These are phyloP conservation scores for Toxonevra muliebris DNA, from an alignment of 2,888 invertebrate genomes.

Conservation along the genomic window DNA sequence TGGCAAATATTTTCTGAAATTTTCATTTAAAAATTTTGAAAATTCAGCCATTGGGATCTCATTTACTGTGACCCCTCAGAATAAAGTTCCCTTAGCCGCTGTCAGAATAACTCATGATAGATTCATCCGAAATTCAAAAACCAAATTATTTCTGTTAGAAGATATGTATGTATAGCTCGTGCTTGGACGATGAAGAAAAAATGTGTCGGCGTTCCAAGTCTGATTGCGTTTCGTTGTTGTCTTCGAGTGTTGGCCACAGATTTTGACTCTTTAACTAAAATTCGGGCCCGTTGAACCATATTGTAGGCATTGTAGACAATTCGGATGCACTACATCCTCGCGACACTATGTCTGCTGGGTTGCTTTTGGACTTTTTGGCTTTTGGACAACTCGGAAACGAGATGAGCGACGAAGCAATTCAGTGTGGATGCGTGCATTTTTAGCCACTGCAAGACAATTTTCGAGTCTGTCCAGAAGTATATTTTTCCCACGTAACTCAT, in stretches of 20 bases:
- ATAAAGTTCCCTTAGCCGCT: too few relatives aligned
- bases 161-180: too few relatives aligned
- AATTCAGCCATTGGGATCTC: too few relatives aligned
- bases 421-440: constrained; percentile 11
- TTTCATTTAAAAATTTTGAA: too few relatives aligned
- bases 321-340: constrained; percentile 4
- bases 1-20: too few relatives aligned
- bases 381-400: too few relatives aligned
- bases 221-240: not conserved
- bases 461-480: constrained; percentile 24
- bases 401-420: constrained; percentile 19
- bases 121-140: too few relatives aligned
- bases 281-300: constrained; percentile 15
- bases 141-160: too few relatives aligned
- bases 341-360: constrained; percentile 17
- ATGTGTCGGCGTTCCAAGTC: constrained; percentile 5
- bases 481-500: not conserved
- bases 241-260: not conserved
- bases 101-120: too few relatives aligned
- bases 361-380: too few relatives aligned
- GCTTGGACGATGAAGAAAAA: too few relatives aligned
- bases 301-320: not conserved
- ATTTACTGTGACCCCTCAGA: too few relatives aligned
- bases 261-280: not conserved
- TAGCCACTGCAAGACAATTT: constrained; percentile 24